phyloP scores from a whole-genome alignment of 2,888 invertebrate genomes.

The Temnothorax rugatulus region DNA sequence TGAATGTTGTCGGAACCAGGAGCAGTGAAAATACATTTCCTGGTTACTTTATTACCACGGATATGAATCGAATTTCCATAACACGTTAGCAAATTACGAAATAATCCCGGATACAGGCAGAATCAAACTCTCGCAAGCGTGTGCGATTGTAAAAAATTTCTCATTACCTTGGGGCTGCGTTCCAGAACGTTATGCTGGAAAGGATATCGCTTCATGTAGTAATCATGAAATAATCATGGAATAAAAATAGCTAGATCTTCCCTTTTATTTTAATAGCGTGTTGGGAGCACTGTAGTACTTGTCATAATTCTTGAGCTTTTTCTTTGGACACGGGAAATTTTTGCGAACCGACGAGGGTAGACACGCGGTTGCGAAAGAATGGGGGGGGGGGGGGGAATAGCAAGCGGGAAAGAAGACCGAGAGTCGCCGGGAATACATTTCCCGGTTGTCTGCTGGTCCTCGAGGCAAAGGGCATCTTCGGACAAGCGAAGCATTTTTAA shows the following conservation, averaged over 20 bases:
- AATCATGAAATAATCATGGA: neutral
- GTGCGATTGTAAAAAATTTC: constrained; percentile 4
- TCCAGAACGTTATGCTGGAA: neutral
- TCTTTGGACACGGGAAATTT: neutral
- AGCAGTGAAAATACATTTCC: constrained; percentile 10
- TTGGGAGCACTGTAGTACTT: neutral
- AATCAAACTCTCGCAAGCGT: neutral
- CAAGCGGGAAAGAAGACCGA: constrained; percentile 41
- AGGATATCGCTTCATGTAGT: constrained; percentile 3
- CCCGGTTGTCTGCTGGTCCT: constrained; percentile 75
- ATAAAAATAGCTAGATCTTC: neutral
- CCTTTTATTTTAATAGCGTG: neutral
- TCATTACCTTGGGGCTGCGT: neutral
- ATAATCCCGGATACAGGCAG: neutral
- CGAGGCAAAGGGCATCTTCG: constrained; percentile 65
- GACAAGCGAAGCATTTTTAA: constrained; percentile 78
- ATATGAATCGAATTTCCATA: constrained; percentile 24
- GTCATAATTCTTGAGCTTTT: neutral
- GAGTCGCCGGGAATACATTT: constrained; percentile 74
- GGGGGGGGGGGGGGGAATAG: constrained; percentile 22
- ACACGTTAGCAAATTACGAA: constrained; percentile 20
- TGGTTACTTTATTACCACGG: neutral
- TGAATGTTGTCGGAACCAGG: neutral
- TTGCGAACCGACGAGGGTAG: constrained; percentile 43
- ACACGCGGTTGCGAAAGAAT: neutral